Evolutionary conservation across 2,113 vertebrate genomes (phyloP), one percentile per base, ranked within the genome.

Genomic region (Synodontis membranacea): DNA sequence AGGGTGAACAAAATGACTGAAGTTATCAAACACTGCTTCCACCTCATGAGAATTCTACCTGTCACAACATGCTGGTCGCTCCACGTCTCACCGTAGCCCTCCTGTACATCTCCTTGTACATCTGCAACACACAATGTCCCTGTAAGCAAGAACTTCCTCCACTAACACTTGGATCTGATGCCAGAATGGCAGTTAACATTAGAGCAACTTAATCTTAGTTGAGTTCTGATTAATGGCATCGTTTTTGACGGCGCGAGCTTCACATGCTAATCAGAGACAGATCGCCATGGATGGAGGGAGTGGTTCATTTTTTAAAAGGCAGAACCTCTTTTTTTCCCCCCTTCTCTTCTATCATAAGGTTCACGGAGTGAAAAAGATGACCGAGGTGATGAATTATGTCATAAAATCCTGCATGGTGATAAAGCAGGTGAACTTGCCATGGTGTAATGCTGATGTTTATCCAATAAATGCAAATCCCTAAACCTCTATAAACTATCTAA

Each of bases 1-100:
- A 86, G 91, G 91, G 90, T 84, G 81, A 87, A 78, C 21, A 17
- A 84, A 84, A 86, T 84, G 89, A 89, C 85, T 87, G 90, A 88
- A 87, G 90, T 88, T 92, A 92, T 92, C 91, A 92, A 89, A 83
- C 82, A 79, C 72, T 31, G 46, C 68, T 86, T 86, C 52, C 84
- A 88, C 72, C 84, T 87, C 86, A 74, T 81, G 86, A 91, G 85
- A 82, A 89, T 86, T 86, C 87, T 78, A 86, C 84, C 85, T 83
- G 84, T 91, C 88, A 91, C 56, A 87, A 72, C 60, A 85, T 78
- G 60, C 76, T 62, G 84, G 86, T 88, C 52, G 64, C 88, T 89
- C 85, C 60, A 80, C 82, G 83, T 72, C 88, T 68, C 39, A 31
- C 46, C 62, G 14, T 28, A 23, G 48, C 80, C 68, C 86, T 76